Evolutionary conservation across 1,140 invertebrate genomes (phyloP).

Genomic region (Microplitis mediator): DNA sequence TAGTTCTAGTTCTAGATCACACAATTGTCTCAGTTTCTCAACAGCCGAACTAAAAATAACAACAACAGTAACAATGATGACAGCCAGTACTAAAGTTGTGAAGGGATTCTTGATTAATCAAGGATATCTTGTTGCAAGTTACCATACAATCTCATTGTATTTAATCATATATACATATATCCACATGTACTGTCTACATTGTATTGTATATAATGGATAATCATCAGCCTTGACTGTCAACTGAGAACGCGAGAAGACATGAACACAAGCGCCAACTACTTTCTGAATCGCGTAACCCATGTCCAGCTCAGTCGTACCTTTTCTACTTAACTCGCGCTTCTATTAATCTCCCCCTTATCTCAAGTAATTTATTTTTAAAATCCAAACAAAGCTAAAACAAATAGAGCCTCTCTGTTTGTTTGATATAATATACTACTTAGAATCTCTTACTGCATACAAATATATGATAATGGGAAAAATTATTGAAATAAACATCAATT

Average conservation of each 20-base stretch:
- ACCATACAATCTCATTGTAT: background rate
- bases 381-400: too few species aligned
- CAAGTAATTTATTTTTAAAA: background rate
- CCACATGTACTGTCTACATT: too few species aligned
- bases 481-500: background rate
- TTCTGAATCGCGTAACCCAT: background rate
- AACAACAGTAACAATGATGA: background rate
- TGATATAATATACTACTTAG: too few species aligned
- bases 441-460: too few species aligned
- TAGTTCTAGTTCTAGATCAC: too few species aligned
- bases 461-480: too few species aligned
- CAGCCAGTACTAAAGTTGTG: background rate
- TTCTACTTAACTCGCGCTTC: background rate
- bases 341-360: background rate
- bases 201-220: constrained; percentile 2
- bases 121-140: constrained; percentile 10
- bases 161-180: background rate
- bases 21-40: too few species aligned
- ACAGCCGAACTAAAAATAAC: too few species aligned
- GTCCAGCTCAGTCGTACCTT: background rate
- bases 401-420: too few species aligned
- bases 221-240: constrained; percentile 25
- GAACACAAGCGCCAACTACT: background rate
- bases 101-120: background rate
- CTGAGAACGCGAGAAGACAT: background rate